Percentiles rank a stretch among this genome's conserved stretches.
phyloP scores from a whole-genome alignment of 2,113 vertebrate species.

The Brachionichthys hirsutus region DNA sequence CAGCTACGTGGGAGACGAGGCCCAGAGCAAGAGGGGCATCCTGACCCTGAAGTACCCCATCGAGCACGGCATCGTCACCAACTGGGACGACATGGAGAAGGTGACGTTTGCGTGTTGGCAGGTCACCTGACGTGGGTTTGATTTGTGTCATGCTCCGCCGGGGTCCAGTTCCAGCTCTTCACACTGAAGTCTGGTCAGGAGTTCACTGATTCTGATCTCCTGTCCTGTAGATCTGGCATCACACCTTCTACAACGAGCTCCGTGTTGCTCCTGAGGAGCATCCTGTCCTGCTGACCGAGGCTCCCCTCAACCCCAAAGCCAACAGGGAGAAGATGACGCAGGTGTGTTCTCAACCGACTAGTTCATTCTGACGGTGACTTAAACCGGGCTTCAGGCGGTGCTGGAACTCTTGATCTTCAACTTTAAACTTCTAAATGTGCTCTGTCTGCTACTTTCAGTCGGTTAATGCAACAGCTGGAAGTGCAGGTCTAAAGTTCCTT shows the following conservation, averaged over 20 bases:
- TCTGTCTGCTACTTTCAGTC: too few species aligned
- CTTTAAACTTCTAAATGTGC: too few species aligned
- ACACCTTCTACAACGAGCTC: conserved; percentile 96
- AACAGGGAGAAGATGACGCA: conserved; percentile 96
- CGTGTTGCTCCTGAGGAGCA: conserved; percentile 92
- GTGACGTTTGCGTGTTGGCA: conserved; percentile 19
- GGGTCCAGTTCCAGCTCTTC: too few species aligned
- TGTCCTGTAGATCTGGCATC: conserved; percentile 89
- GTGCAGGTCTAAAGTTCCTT: background rate
- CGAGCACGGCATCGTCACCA: conserved; percentile 94
- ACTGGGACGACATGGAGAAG: conserved; percentile 99
- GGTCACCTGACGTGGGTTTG: too few species aligned
- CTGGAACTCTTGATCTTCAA: too few species aligned
- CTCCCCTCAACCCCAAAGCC: conserved; percentile 93
- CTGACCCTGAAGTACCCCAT: conserved; percentile 87
- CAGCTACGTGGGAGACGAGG: conserved; percentile 94
- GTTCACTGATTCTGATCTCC: too few species aligned
- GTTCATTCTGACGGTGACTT: background rate
- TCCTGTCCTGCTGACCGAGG: conserved; percentile 90
- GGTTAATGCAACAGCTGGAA: too few species aligned
- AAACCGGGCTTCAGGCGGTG: too few species aligned
- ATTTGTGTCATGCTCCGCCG: too few species aligned
- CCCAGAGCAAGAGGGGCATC: conserved; percentile 93
- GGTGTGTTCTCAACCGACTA: conserved; percentile 16
- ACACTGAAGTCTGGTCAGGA: too few species aligned